Conservation (phyloP, 1,140 invertebrate species). For the Alviniconcha marisindica region DNA sequence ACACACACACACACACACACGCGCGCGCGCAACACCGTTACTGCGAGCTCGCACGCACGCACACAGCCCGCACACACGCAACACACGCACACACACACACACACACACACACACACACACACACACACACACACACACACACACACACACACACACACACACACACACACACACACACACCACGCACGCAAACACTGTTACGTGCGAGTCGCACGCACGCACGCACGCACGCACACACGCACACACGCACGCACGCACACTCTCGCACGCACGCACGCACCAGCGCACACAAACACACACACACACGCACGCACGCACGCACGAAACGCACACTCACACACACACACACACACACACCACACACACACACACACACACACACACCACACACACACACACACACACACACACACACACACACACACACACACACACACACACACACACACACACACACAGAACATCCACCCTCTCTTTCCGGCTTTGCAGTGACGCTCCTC, state of each 20-base stretch:
- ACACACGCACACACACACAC: not conserved
- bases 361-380: not conserved
- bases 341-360: too few species aligned
- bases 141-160: slow-evolving; percentile 17
- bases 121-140: not conserved
- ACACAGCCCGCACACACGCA: not conserved
- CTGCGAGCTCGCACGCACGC: too few species aligned
- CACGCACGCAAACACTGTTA: not conserved
- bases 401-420: not conserved
- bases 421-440: not conserved
- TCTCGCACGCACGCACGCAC: not conserved
- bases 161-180: slow-evolving; percentile 14
- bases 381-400: not conserved
- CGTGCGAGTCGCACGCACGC: not conserved
- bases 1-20: not conserved
- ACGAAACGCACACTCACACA: too few species aligned
- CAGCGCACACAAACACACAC: not conserved
- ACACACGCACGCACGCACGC: not conserved
- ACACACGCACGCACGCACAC: slow-evolving; percentile 12
- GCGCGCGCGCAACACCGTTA: too few species aligned
- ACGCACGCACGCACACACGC: not conserved
- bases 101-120: not conserved
- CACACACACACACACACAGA: not conserved
- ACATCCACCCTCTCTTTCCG: too few species aligned
- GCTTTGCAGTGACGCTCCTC: too few species aligned